Conservation (phyloP, 2,888 invertebrate genomes). For the Drosophila histrio region DNA sequence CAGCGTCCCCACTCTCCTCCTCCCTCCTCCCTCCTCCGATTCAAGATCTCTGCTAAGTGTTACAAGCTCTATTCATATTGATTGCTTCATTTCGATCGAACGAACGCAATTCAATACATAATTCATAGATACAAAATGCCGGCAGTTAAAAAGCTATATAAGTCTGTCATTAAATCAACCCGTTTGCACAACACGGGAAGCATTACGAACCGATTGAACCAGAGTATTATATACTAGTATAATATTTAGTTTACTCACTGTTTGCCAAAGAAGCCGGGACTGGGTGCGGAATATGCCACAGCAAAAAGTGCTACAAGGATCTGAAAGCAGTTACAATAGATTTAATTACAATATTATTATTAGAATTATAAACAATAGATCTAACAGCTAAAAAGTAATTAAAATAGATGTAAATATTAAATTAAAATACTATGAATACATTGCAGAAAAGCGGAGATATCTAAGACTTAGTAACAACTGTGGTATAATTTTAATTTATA, state of each 20-base stretch:
- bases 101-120: slow-evolving; percentile 57
- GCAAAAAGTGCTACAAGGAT: slow-evolving; percentile 79
- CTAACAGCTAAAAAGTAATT: neutral
- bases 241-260: slow-evolving; percentile 77
- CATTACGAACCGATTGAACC: slow-evolving; percentile 23
- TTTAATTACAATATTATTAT: neutral
- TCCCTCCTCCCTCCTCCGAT: neutral
- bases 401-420: neutral
- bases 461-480: neutral
- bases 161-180: slow-evolving; percentile 9
- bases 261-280: slow-evolving; percentile 82
- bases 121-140: slow-evolving; percentile 45
- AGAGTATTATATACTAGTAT: neutral
- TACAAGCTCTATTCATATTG: slow-evolving; percentile 51
- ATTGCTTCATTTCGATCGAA: slow-evolving; percentile 67
- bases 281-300: slow-evolving; percentile 78
- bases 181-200: slow-evolving; percentile 63
- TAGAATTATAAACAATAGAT: neutral
- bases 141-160: slow-evolving; percentile 62
- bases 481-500: neutral
- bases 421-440: neutral
- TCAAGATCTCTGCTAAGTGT: slow-evolving; percentile 29
- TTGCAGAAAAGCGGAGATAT: neutral
- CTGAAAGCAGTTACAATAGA: slow-evolving; percentile 60
- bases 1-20: neutral